Evolutionary conservation across 2,888 invertebrate species (phyloP).

Genomic region (Microchrysa polita): DNA sequence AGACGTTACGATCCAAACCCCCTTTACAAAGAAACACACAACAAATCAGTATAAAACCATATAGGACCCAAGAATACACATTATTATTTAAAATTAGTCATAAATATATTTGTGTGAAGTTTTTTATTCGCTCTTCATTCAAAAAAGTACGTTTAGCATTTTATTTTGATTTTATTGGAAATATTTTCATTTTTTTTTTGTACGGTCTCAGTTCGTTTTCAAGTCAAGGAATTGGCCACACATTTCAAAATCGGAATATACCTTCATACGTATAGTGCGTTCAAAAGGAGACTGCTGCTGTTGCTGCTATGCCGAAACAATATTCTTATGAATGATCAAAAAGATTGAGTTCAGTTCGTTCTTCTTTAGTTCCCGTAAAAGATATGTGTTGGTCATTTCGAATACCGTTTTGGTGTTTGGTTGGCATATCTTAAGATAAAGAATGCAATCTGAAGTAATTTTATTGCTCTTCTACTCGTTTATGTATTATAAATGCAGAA

Average conservation of each 20-base stretch:
- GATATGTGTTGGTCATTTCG: conserved; percentile 13
- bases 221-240: neutral
- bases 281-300: neutral
- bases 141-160: too few species aligned
- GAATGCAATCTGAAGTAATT: conserved; percentile 39
- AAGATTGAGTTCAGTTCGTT: neutral
- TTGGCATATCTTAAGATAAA: conserved; percentile 27
- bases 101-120: conserved; percentile 35
- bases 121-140: conserved; percentile 40
- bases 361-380: neutral
- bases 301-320: too few species aligned
- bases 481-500: neutral
- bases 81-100: conserved; percentile 44
- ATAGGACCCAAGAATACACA: conserved; percentile 28
- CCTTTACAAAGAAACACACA: conserved; percentile 14
- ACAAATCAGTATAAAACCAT: too few species aligned
- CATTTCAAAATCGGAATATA: neutral
- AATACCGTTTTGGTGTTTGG: conserved; percentile 21
- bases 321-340: too few species aligned
- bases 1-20: conserved; percentile 16
- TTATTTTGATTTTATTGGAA: too few species aligned
- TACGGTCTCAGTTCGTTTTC: neutral
- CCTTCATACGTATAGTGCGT: neutral
- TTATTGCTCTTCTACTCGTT: conserved; percentile 33
- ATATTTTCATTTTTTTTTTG: too few species aligned